Evolutionary conservation across 2,888 invertebrate genomes (phyloP).

Genomic region (Spodoptera picta): DNA sequence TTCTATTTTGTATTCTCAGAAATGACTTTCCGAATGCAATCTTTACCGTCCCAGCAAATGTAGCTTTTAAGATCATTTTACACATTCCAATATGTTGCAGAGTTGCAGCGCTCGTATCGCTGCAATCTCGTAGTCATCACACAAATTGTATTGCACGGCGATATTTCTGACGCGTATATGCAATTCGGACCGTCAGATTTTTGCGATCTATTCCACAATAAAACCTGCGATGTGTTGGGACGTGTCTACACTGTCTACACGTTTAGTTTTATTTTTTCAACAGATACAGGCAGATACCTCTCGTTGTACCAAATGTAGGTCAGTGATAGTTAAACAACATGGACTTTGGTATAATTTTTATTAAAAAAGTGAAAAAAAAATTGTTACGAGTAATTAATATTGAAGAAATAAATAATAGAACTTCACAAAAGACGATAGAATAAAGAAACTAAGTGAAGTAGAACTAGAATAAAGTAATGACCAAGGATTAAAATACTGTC

Average conservation of each 20-base stretch:
- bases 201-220: conserved; percentile 40
- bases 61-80: background rate
- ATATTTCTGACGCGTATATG: conserved; percentile 39
- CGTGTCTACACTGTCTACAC: conserved; percentile 1
- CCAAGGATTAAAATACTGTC: conserved; percentile 3
- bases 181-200: conserved; percentile 43
- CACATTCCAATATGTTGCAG: conserved; percentile 12
- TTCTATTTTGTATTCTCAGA: background rate
- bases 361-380: too few species aligned
- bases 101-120: background rate
- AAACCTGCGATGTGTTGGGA: conserved; percentile 13
- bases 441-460: background rate
- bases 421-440: too few species aligned
- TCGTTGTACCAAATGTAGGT: too few species aligned
- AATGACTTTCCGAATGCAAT: too few species aligned
- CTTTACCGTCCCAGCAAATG: background rate
- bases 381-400: too few species aligned
- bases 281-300: too few species aligned
- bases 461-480: conserved; percentile 19
- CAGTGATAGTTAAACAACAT: too few species aligned
- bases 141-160: conserved; percentile 40
- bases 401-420: background rate
- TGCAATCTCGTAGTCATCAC: conserved; percentile 32
- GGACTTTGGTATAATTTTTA: too few species aligned
- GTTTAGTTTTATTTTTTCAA: background rate